Percentiles rank a stretch among this genome's conserved stretches.
Evolutionary conservation across 2,888 invertebrate genomes (phyloP).

Genomic region (Bembecia ichneumoniformis): DNA sequence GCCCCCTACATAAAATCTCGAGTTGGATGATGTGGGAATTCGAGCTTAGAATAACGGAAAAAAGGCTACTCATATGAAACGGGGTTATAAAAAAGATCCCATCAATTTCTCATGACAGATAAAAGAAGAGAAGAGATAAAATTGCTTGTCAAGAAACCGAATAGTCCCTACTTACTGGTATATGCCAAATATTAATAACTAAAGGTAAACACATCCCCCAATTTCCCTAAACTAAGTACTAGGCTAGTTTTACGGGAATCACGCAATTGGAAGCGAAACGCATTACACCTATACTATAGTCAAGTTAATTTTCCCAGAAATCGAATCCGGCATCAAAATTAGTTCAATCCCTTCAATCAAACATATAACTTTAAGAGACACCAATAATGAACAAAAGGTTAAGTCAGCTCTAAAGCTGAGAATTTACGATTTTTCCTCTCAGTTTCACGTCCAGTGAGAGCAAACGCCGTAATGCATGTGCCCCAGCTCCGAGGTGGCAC

Average conservation of each 20-base stretch:
- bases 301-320: too few relatives aligned
- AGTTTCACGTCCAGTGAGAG: slow-evolving; percentile 31
- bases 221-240: slow-evolving; percentile 28
- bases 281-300: too few relatives aligned
- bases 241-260: too few relatives aligned
- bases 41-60: slow-evolving; percentile 45
- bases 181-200: too few relatives aligned
- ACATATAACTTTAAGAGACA: slow-evolving; percentile 8
- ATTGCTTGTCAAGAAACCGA: too few relatives aligned
- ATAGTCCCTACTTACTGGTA: too few relatives aligned
- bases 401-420: slow-evolving; percentile 27
- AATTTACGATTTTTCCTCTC: slow-evolving; percentile 25
- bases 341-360: too few relatives aligned
- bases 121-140: too few relatives aligned
- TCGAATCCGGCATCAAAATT: too few relatives aligned
- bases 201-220: background rate
- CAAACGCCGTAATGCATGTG: slow-evolving; percentile 39
- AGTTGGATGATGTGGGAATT: slow-evolving; percentile 55
- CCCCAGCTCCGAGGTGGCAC: slow-evolving; percentile 30
- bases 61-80: slow-evolving; percentile 33
- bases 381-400: slow-evolving; percentile 26
- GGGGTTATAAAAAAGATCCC: too few relatives aligned
- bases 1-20: slow-evolving; percentile 53
- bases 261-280: too few relatives aligned
- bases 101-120: too few relatives aligned